These are phyloP conservation scores for Papilio xuthus DNA, from an alignment of 1,140 invertebrate genomes.

Conservation along the genomic window DNA sequence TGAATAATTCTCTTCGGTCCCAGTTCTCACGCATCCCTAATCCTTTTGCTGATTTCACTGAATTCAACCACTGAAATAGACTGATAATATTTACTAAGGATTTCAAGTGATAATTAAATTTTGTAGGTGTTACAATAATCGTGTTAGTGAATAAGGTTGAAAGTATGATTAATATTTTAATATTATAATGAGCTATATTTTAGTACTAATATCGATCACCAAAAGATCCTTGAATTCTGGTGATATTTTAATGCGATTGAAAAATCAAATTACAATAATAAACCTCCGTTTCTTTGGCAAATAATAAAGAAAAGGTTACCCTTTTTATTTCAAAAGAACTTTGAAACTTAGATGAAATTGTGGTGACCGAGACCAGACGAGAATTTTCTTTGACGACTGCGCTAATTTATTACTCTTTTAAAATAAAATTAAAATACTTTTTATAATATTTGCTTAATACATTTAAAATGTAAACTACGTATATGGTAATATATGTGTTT, in stretches of 20 bases:
- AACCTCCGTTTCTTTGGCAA: not conserved
- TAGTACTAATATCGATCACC: not conserved
- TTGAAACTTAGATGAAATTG: not conserved
- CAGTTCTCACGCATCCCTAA: slow-evolving; percentile 48
- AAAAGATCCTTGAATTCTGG: not conserved
- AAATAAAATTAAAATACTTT: not conserved
- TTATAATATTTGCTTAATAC: not conserved
- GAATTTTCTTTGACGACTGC: not conserved
- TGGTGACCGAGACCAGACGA: slow-evolving; percentile 11
- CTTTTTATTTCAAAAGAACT: slow-evolving; percentile 8
- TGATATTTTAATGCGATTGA: not conserved
- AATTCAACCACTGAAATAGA: slow-evolving; percentile 35
- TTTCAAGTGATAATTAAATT: slow-evolving; percentile 3
- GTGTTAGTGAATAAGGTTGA: not conserved
- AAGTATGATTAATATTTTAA: not conserved
- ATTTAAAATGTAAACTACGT: not conserved
- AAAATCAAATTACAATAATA: slow-evolving; percentile 5
- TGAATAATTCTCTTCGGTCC: slow-evolving; percentile 63
- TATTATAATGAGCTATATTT: not conserved
- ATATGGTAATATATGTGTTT: not conserved
- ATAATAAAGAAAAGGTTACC: slow-evolving; percentile 14
- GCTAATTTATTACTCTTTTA: slow-evolving; percentile 14
- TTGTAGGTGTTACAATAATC: too few species aligned
- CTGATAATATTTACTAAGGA: slow-evolving; percentile 7
- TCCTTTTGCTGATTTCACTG: slow-evolving; percentile 41